These are phyloP conservation scores for Syrista parreyssii DNA, from an alignment of 2,888 invertebrate genomes.

Conservation along the genomic window DNA sequence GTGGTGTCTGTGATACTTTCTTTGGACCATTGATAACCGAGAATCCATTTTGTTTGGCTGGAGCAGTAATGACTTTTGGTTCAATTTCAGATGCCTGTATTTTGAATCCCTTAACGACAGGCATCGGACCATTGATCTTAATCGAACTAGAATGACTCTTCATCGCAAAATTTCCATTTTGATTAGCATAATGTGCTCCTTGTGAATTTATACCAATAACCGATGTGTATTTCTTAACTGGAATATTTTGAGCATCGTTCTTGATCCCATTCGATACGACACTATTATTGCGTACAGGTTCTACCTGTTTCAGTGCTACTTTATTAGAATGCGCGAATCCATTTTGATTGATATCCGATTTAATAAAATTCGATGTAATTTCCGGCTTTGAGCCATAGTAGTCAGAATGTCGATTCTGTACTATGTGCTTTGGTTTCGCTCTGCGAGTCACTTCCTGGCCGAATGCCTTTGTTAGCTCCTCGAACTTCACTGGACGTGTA, in stretches of 20 bases:
- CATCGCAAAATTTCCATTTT: conserved; percentile 21
- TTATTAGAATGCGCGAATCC: conserved; percentile 17
- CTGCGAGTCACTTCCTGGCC: conserved; percentile 49
- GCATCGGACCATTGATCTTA: conserved; percentile 33
- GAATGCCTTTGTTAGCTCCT: conserved; percentile 54
- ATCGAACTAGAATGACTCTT: conserved; percentile 16
- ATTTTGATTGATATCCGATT: conserved; percentile 27
- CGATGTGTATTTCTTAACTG: conserved; percentile 48
- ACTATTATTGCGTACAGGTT: conserved; percentile 16
- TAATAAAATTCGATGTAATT: conserved; percentile 14
- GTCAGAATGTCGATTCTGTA: conserved; percentile 44
- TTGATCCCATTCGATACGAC: conserved; percentile 5
- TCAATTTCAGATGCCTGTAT: conserved; percentile 17
- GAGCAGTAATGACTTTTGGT: conserved; percentile 16
- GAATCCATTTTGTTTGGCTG: conserved; percentile 7
- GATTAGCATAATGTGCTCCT: conserved; percentile 16
- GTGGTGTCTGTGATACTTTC: conserved; percentile 31
- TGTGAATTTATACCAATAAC: conserved; percentile 45
- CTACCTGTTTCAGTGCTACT: conserved; percentile 10
- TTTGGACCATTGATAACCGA: conserved; percentile 11
- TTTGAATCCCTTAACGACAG: conserved; percentile 51
- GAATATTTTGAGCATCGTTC: neutral
- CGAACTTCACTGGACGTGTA: conserved; percentile 50
- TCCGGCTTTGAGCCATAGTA: conserved; percentile 32
- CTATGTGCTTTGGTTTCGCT: conserved; percentile 37